Conservation (phyloP, 2,797 vertebrate genomes). For the Alauda arvensis region DNA sequence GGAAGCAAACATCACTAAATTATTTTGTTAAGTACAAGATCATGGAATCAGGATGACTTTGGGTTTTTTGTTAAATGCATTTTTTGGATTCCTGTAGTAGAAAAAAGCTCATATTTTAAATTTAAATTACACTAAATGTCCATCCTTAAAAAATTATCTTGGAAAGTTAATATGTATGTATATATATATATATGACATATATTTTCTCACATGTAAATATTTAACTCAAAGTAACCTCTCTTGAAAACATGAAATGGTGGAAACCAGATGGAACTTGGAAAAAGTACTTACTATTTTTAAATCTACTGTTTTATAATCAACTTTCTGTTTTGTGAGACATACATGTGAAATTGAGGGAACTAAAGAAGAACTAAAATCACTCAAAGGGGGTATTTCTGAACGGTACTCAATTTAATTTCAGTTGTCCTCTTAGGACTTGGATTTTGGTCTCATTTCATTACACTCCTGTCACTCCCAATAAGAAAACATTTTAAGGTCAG, state of each 20-base stretch:
- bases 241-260: not conserved
- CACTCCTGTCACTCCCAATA: not conserved
- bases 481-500: not conserved
- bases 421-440: not conserved
- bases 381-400: not conserved
- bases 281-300: not conserved
- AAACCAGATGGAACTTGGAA: not conserved
- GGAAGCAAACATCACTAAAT: not conserved
- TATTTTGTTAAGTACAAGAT: not conserved
- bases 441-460: not conserved
- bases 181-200: not conserved
- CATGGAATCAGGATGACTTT: not conserved
- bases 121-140: not conserved
- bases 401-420: not conserved
- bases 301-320: not conserved
- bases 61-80: not conserved
- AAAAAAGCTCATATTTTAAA: not conserved
- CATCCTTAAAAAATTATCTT: not conserved
- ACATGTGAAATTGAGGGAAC: not conserved
- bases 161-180: rapidly evolving
- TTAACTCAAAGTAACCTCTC: not conserved
- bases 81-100: not conserved
- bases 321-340: not conserved
- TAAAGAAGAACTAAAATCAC: not conserved
- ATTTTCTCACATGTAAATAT: not conserved